Evolutionary conservation across 1,140 invertebrate species (phyloP).

Genomic region (Drosophila subpulchrella): DNA sequence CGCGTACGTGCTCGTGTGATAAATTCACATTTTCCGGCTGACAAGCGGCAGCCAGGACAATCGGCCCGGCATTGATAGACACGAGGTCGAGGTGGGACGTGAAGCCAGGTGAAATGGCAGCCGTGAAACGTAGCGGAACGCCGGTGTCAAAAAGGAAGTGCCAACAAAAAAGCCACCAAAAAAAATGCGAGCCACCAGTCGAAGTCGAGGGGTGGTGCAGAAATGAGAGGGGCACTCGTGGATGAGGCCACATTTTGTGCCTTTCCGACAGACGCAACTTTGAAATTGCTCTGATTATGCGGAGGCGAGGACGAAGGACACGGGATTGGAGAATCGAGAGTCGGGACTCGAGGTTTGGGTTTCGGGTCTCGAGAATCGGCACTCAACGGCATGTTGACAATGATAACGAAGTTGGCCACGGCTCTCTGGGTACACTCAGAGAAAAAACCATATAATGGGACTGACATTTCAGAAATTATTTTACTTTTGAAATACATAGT

Average conservation of each 20-base stretch:
- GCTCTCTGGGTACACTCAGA: conserved; percentile 4
- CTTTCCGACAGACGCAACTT: conserved; percentile 79
- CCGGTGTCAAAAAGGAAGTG: conserved; percentile 79
- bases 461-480: no score
- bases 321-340: conserved; percentile 1
- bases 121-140: conserved; percentile 79
- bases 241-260: conserved; percentile 67
- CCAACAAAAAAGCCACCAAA: conserved; percentile 49
- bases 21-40: conserved; percentile 82
- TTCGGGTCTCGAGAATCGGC: conserved; percentile 11
- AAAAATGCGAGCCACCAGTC: background rate
- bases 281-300: conserved; percentile 81
- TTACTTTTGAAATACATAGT: no score
- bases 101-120: conserved; percentile 44
- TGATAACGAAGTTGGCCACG: conserved; percentile 80
- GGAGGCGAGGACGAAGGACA: conserved; percentile 9
- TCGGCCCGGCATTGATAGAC: conserved; percentile 70
- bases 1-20: conserved; percentile 82
- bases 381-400: conserved; percentile 82
- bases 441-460: no score
- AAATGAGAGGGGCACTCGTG: background rate
- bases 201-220: conserved; percentile 11
- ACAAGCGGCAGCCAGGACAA: conserved; percentile 57
- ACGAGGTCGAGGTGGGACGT: conserved; percentile 12
- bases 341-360: background rate